Base-by-base conservation (phyloP, 2,113 vertebrate genomes). In the Piaya cayana region DNA sequence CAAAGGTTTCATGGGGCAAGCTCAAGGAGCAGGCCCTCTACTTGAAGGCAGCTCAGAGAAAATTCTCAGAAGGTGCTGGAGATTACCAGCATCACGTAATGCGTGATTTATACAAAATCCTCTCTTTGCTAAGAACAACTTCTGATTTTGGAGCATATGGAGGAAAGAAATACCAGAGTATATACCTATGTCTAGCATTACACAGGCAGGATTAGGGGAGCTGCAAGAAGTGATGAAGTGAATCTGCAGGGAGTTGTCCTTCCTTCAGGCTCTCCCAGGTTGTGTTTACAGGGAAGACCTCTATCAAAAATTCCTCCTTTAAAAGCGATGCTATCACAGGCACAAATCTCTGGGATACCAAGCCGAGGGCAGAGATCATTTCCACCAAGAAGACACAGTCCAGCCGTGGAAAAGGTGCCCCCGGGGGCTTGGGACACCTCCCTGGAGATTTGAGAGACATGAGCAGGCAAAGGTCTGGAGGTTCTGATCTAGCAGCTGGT, bases 401-500 rank as follows among this genome's bases (percentile, higher is more conserved):
- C 58, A 62, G 23, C 26, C 27, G 50, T 69, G 59, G n/a, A 82
- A 82, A 47, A 23, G 26, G 4, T 88, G 37, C 12, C 43, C 11
- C 18, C 0, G 0, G 15, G 86, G 25, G 15, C 0, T 39, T 39
- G 64, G 45, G 23, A 23, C 52, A n/a, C 58, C 53, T 86, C 26
- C 45, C 42, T 82, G 43, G 78, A 65, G 63, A 39, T 18, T 12
- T 55, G 5, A 50, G 62, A 88, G 88, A 58, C n/a, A 6, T 39
- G 25, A 67, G 15, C 4, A 86, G 55, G 32, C 60, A 93, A 78
- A 84, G 56, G 37, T 3, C 0, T 37, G 17, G 11, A 4, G 2
- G 27, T 77, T 45, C 36, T 55, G 36, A 23, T 58, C 65, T 58
- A 69, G 55, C n/a, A 52, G 4, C 22, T 77, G 32, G 34, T 53